phyloP scores from a whole-genome alignment of 2,113 vertebrate species.

The Nasalis larvatus region DNA sequence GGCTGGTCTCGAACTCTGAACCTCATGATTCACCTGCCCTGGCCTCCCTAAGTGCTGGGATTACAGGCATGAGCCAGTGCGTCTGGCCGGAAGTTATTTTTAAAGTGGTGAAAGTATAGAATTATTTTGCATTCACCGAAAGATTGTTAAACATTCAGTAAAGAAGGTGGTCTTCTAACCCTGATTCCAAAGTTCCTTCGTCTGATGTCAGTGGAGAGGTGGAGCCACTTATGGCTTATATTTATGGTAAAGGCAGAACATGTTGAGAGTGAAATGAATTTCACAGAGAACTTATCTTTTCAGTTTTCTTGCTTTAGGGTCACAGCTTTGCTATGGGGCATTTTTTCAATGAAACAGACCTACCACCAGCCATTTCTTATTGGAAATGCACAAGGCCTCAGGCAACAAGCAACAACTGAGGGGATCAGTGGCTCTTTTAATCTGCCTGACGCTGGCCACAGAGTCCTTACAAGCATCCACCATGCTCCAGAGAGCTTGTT shows the following conservation, averaged over 20 bases:
- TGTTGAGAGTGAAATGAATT: not conserved
- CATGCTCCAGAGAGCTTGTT: not conserved
- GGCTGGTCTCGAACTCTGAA: no score
- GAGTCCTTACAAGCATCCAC: not conserved
- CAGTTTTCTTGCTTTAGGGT: not conserved
- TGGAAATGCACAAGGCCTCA: not conserved
- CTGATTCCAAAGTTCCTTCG: not conserved
- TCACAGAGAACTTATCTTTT: not conserved
- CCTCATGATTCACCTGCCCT: no score
- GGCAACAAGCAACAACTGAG: not conserved
- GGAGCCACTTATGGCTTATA: not conserved
- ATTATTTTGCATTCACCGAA: not conserved
- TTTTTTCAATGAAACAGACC: not conserved
- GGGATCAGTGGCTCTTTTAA: not conserved
- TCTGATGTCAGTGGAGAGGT: not conserved
- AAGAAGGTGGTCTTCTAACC: not conserved
- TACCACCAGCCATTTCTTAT: not conserved
- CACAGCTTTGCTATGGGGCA: not conserved
- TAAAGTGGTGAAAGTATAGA: slow-evolving; percentile 18
- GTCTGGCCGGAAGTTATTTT: not conserved
- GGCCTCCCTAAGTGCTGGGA: no score
- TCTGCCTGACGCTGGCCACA: not conserved
- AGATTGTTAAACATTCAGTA: not conserved
- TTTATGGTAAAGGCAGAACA: not conserved
- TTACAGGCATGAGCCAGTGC: no score